Conservation (phyloP, 2,113 vertebrate genomes). For the Chlamydotis undulata region DNA sequence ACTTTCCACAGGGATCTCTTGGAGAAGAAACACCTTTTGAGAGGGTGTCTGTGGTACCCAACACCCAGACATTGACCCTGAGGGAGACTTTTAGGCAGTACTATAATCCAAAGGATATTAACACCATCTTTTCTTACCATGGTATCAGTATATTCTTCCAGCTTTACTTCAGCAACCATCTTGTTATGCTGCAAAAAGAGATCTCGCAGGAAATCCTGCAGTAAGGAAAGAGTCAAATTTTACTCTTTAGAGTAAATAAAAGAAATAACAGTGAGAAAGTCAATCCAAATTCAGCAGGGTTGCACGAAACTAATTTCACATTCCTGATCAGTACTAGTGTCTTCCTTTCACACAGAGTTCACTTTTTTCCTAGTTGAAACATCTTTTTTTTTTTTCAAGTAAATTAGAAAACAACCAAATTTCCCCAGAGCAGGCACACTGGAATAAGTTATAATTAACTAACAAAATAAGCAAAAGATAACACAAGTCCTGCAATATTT, state of each 20-base stretch:
- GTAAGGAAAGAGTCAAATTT: neutral
- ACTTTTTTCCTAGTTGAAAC: neutral
- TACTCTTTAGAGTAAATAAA: neutral
- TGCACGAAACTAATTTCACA: neutral
- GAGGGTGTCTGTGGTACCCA: neutral
- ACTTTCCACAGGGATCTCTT: neutral
- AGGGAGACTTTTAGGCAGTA: neutral
- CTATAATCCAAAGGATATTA: neutral
- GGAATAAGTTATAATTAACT: neutral
- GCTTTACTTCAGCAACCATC: slow-evolving; percentile 79
- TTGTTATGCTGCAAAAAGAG: slow-evolving; percentile 86
- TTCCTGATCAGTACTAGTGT: neutral
- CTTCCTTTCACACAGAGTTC: neutral
- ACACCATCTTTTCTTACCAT: slow-evolving; percentile 80
- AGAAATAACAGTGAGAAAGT: neutral
- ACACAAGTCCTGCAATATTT: neutral
- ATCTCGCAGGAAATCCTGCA: slow-evolving; percentile 89
- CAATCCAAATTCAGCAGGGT: neutral
- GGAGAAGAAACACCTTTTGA: neutral
- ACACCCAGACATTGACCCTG: neutral
- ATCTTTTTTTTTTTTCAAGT: neutral
- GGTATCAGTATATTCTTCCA: slow-evolving; percentile 90
- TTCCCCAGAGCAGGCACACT: neutral
- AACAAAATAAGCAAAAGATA: neutral
- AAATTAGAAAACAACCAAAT: neutral